Percentiles rank a stretch among this genome's conserved stretches.
Evolutionary conservation across 2,113 vertebrate genomes (phyloP).

Genomic region (Pteropus alecto): DNA sequence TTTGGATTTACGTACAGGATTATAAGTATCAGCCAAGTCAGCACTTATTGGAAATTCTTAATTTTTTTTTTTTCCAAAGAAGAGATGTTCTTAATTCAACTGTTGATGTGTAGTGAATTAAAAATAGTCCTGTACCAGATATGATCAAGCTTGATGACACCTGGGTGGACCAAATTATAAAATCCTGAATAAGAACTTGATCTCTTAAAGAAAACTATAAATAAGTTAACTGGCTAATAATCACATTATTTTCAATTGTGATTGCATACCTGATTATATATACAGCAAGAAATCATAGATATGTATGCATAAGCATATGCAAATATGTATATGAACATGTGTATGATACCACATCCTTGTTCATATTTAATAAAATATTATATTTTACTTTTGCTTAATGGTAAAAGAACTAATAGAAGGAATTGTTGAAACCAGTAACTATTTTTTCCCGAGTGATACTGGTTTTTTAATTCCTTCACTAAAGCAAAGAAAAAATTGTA

Average conservation of each 20-base stretch:
- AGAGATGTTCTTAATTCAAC: neutral
- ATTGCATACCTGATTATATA: neutral
- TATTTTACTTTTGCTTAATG: neutral
- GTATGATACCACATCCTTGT: neutral
- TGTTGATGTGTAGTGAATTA: neutral
- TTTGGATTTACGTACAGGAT: neutral
- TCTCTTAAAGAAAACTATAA: neutral
- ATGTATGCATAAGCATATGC: neutral
- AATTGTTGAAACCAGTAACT: neutral
- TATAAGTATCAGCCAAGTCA: neutral
- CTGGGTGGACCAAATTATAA: neutral
- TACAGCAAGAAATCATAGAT: neutral
- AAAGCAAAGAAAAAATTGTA: neutral
- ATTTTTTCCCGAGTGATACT: neutral
- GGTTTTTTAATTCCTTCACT: neutral
- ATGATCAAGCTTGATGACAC: neutral
- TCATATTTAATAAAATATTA: neutral
- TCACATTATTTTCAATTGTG: neutral
- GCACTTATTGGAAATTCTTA: neutral
- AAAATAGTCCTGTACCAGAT: neutral
- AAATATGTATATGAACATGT: neutral
- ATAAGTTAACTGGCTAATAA: neutral
- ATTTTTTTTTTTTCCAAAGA: neutral
- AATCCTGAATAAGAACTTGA: neutral
- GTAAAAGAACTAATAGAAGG: neutral